Conservation (phyloP, 2,797 vertebrate genomes). For the Ctenopoma kingsleyae region DNA sequence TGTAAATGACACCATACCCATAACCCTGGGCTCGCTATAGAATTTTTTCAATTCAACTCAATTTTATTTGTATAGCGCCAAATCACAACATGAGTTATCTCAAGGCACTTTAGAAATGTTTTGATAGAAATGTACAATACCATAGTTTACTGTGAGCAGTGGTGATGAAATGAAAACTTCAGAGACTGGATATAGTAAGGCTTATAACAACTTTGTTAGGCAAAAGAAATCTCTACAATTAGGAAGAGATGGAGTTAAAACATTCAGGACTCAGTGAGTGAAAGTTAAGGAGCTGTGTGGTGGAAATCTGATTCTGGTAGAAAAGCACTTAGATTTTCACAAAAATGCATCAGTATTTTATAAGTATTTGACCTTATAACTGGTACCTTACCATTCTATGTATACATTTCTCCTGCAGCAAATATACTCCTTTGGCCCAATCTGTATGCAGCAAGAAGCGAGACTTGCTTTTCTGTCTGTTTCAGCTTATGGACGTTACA, state of each 20-base stretch:
- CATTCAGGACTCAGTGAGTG: neutral
- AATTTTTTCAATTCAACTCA: too few relatives aligned
- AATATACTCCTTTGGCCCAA: neutral
- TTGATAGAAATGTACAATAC: neutral
- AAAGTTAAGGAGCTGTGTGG: neutral
- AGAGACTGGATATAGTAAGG: neutral
- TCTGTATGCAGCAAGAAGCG: neutral
- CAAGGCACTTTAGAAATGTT: too few relatives aligned
- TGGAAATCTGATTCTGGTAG: neutral
- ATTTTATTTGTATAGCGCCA: too few relatives aligned
- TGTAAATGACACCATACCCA: neutral
- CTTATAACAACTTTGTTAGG: conserved; percentile 1
- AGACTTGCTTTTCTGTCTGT: neutral
- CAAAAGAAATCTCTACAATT: conserved; percentile 1
- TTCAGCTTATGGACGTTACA: neutral
- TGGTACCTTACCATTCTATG: neutral
- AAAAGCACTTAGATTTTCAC: conserved; percentile 1
- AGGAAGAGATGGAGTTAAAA: neutral
- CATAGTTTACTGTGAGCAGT: neutral
- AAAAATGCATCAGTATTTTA: neutral
- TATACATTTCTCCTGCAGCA: too few relatives aligned
- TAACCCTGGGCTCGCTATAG: neutral
- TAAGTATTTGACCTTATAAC: neutral
- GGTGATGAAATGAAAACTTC: neutral
- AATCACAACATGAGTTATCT: too few relatives aligned